A percentile compares a stretch with the other conserved stretches of the same genome.
Conservation (phyloP, 1,140 invertebrate species). For the Drosophila azteca region DNA sequence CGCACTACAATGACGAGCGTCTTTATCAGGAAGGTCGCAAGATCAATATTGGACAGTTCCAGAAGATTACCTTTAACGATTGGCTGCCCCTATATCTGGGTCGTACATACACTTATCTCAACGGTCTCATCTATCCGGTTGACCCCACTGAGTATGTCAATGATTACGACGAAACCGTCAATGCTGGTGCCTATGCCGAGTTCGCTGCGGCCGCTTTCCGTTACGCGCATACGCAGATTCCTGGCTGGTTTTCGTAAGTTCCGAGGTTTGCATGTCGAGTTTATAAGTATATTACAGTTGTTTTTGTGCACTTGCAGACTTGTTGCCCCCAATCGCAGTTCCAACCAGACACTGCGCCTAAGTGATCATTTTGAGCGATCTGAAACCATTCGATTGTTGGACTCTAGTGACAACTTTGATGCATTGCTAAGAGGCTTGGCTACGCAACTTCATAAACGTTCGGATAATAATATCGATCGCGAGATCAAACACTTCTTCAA, state of each 20-base stretch:
- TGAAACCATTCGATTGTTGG: constrained; percentile 83
- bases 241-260: constrained; percentile 90
- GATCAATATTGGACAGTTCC: constrained; percentile 90
- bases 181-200: constrained; percentile 92
- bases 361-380: constrained; percentile 90
- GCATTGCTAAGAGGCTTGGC: constrained; percentile 88
- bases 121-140: constrained; percentile 86
- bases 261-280: not conserved
- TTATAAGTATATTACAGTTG: not conserved
- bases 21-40: constrained; percentile 93
- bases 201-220: constrained; percentile 93
- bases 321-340: constrained; percentile 86
- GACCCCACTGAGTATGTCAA: constrained; percentile 88
- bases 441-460: constrained; percentile 88
- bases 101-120: constrained; percentile 86
- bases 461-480: constrained; percentile 88
- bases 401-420: constrained; percentile 87
- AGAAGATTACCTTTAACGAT: constrained; percentile 93
- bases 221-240: constrained; percentile 92
- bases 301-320: constrained; percentile 84
- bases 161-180: constrained; percentile 92
- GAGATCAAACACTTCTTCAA: constrained; percentile 93
- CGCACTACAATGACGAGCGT: constrained; percentile 93
- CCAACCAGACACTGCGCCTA: constrained; percentile 86
- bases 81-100: constrained; percentile 92